Percentiles rank a stretch among this genome's conserved stretches.
Evolutionary conservation across 64 coral and sea anemone genomes (phyloP).

Genomic region (Trachythela sp.): DNA sequence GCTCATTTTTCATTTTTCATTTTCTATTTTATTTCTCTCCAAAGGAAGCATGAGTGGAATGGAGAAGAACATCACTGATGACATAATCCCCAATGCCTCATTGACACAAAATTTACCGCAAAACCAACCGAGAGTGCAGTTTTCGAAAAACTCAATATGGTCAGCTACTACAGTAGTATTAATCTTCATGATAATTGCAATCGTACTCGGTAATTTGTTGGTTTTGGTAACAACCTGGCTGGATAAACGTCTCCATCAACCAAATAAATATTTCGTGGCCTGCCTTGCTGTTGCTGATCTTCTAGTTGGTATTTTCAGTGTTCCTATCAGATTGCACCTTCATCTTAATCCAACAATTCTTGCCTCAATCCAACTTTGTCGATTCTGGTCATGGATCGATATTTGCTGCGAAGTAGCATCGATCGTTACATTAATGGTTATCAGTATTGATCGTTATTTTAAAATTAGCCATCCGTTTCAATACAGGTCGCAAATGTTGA

Average conservation of each 20-base stretch:
- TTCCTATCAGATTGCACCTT: not conserved
- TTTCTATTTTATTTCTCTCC: not conserved
- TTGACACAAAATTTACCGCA: not conserved
- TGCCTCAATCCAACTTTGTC: constrained; percentile 5
- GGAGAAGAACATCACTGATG: not conserved
- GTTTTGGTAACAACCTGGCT: constrained; percentile 38
- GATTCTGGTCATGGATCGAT: constrained; percentile 26
- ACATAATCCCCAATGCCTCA: not conserved
- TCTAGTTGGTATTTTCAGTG: constrained; percentile 20
- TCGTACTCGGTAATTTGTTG: constrained; percentile 21
- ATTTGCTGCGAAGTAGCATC: constrained; percentile 22
- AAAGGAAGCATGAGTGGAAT: not conserved
- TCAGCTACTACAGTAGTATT: constrained; percentile 14
- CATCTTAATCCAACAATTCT: constrained; percentile 14
- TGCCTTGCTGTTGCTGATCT: constrained; percentile 42
- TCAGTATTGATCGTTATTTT: constrained; percentile 38
- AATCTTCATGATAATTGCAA: constrained; percentile 3
- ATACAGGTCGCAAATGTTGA: constrained; percentile 26
- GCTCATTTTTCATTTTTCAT: too few species aligned
- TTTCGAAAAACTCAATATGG: not conserved
- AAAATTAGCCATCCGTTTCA: constrained; percentile 33
- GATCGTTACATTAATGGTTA: constrained; percentile 10
- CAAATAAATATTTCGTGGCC: constrained; percentile 30
- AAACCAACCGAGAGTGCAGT: not conserved
- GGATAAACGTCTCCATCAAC: constrained; percentile 36